Base-by-base conservation (phyloP, 2,888 invertebrate genomes). In the Dromius quadrimaculatus region DNA sequence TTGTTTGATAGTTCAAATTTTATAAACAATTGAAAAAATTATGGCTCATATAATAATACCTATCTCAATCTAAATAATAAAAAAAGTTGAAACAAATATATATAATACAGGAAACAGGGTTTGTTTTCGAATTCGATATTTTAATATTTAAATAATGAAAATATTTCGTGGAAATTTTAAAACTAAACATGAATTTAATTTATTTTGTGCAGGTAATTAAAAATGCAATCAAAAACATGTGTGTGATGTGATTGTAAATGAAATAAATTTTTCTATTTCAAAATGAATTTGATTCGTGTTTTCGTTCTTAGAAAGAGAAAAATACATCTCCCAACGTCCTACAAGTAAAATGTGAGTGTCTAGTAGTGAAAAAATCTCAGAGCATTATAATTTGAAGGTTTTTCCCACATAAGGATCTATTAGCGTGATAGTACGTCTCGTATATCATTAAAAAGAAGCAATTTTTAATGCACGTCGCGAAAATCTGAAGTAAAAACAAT, bases 331-430 rank as follows among this genome's bases (percentile, higher is more conserved):
- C 47, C 36, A 65, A 65, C 36, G 36, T 13, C 36, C 50, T 50
- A 65, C 47, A 65, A 11, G 47, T 23, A 23, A 22, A 13, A 36
- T 45, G 23, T n/a, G n/a, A 28, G 28, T 9, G n/a, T 20, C 17
- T 47, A 13, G 11, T 11, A 20, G 15, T 45, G 47, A 68, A 68
- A n/a, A 68, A 68, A 41, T 66, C 66, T 38, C 66, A 36, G 43
- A 47, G 70, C 43, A 70, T 70, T 70, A 70, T 70, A 62, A 68
- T 70, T 70, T 50, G 70, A 70, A 70, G 70, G 70, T 50, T 70
- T 70, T 70, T 70, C 70, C 70, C 70, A 66, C 66, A 66, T 65
- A 59, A 68, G 57, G 41, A 32, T 28, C 57, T 68, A 68, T 68
- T 68, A 68, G 23, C 59, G 47, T 69, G 68, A 32, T 45, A 45